Percentiles rank a stretch among this genome's conserved stretches.
These are phyloP conservation scores for Dexiosoma caninum DNA, from an alignment of 2,888 invertebrate species.

Conservation along the genomic window DNA sequence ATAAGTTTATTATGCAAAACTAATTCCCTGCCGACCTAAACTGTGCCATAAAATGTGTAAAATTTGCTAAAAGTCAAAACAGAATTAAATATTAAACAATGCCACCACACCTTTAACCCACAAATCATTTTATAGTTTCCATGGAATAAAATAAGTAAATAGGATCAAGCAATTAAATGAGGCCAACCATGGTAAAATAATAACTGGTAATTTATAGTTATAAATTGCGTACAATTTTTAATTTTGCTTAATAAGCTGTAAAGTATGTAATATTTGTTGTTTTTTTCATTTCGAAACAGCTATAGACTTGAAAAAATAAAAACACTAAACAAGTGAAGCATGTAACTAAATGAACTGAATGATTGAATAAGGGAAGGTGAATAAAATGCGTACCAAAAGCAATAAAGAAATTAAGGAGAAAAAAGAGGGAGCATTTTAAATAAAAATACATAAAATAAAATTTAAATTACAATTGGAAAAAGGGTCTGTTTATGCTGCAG, in stretches of 20 bases:
- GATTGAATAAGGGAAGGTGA: background rate
- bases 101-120: background rate
- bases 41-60: background rate
- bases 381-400: background rate
- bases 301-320: background rate
- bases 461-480: no score
- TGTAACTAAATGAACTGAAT: background rate
- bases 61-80: background rate
- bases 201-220: background rate
- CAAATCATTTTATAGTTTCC: background rate
- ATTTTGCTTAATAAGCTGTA: slow-evolving; percentile 29
- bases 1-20: no score
- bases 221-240: background rate
- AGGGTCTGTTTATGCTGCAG: no score
- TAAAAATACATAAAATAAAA: no score
- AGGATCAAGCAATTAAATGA: background rate
- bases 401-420: no score
- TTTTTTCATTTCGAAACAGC: background rate
- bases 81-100: background rate
- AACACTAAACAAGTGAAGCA: background rate
- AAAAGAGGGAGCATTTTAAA: no score
- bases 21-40: background rate
- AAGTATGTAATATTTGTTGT: slow-evolving; percentile 10
- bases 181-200: background rate
- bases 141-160: background rate